phyloP scores from a whole-genome alignment of 2,888 invertebrate genomes.

The Platerodrilus igneus region DNA sequence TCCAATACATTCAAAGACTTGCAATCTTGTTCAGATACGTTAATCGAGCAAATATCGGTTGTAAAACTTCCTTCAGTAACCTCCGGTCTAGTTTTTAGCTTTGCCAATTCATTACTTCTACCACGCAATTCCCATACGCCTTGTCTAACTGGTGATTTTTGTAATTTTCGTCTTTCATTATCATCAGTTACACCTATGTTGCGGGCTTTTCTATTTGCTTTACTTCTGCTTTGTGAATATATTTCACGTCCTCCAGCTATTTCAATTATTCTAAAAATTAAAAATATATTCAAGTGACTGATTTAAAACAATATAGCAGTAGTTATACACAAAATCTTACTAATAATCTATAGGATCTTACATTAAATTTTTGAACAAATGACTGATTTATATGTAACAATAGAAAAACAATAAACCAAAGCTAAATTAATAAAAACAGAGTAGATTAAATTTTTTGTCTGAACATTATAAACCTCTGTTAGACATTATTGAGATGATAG shows the following conservation, averaged over 20 bases:
- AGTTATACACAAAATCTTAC: too few relatives aligned
- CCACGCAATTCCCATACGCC: constrained; percentile 58
- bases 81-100: constrained; percentile 49
- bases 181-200: constrained; percentile 44
- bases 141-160: constrained; percentile 53
- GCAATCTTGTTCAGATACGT: constrained; percentile 47
- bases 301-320: too few relatives aligned
- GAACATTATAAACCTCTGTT: too few relatives aligned
- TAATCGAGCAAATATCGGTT: constrained; percentile 57
- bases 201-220: constrained; percentile 68
- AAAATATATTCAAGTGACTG: too few relatives aligned
- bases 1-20: constrained; percentile 41
- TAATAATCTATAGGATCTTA: too few relatives aligned
- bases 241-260: constrained; percentile 80
- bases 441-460: too few relatives aligned
- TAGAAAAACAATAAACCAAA: constrained; percentile 9
- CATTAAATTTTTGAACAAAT: background rate
- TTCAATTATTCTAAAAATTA: constrained; percentile 58
- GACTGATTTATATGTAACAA: constrained; percentile 4
- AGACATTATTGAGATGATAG: too few relatives aligned
- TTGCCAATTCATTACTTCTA: constrained; percentile 45
- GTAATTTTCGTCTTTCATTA: constrained; percentile 45
- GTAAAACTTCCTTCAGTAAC: constrained; percentile 60
- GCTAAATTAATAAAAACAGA: too few relatives aligned
- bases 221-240: constrained; percentile 76